Conservation (phyloP, 2,888 invertebrate genomes). For the Lasioglossum malachurum region DNA sequence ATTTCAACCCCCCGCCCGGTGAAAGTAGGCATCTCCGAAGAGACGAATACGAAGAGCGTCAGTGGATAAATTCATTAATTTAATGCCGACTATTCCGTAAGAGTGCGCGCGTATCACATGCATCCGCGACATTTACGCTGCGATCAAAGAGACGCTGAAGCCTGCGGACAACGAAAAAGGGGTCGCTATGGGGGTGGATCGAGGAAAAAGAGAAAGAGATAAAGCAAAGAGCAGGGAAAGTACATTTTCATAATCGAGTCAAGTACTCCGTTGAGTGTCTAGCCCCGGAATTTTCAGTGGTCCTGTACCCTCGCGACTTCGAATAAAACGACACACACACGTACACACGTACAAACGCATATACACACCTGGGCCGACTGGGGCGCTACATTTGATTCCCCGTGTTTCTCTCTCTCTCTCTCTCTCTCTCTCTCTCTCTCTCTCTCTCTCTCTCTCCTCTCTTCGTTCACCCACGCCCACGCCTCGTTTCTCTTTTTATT, state of each 20-base stretch:
- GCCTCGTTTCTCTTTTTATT: neutral
- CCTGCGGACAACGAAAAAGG: constrained; percentile 31
- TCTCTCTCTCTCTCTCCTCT: neutral
- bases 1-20: neutral
- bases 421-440: neutral
- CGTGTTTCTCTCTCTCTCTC: neutral
- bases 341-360: neutral
- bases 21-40: neutral
- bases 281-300: constrained; percentile 61
- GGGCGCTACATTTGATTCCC: constrained; percentile 45
- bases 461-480: neutral
- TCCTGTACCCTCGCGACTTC: constrained; percentile 21
- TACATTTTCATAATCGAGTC: constrained; percentile 73
- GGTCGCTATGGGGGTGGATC: constrained; percentile 4
- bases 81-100: constrained; percentile 35
- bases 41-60: neutral
- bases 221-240: constrained; percentile 46
- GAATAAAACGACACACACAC: constrained; percentile 48
- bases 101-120: constrained; percentile 11
- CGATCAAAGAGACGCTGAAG: constrained; percentile 64
- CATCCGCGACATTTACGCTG: constrained; percentile 54
- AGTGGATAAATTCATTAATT: constrained; percentile 38
- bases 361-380: neutral
- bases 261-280: constrained; percentile 69
- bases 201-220: constrained; percentile 17